Base-by-base conservation (phyloP, 2,888 invertebrate genomes). In the Drosophila pseudotalamancana region DNA sequence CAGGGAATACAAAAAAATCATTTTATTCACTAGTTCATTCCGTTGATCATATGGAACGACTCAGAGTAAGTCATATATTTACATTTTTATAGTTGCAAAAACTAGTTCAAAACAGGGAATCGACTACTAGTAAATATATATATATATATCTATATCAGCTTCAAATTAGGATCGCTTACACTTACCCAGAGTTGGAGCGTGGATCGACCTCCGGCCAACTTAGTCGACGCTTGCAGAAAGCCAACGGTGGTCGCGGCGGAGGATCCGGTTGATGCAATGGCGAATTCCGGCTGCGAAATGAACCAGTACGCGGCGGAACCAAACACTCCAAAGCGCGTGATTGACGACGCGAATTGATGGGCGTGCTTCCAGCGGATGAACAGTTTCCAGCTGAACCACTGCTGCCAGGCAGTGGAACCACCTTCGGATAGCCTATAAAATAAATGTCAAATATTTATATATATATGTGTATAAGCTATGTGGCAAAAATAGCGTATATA, bases 161-260 rank as follows among this genome's bases (percentile, higher is more conserved):
- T n/a, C n/a, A n/a, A n/a, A 86, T 79, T 59, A 53, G 57, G 53
- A 12, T 6, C 8, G 9, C 27, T 25, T 35, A 23, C 31, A 92
- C 94, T 94, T 92, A 96, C 96, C 96, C 96, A 6, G 96, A 96
- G 75, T 95, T 95, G 42, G 96, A 95, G 70, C 95, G 95, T 85
- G 95, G 95, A 91, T 96, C 96, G 61, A 96, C 95, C 91, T 96
- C 96, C 6, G 96, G 96, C 96, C 96, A 96, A 29, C 96, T 96
- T 29, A 95, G 93, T 42, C 96, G 93, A 48, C 96, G 92, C 74
- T 95, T 94, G 91, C 96, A 96, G 89, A 96, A 96, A 43, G 94
- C 94, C 91, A 95, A 93, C 27, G 94, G 93, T 8, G 95, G 94
- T 51, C 94, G 94, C 9, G 93, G 93, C 8, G 94, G 94, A 21